phyloP scores from a whole-genome alignment of 2,888 invertebrate species.

The Diaperis boleti region DNA sequence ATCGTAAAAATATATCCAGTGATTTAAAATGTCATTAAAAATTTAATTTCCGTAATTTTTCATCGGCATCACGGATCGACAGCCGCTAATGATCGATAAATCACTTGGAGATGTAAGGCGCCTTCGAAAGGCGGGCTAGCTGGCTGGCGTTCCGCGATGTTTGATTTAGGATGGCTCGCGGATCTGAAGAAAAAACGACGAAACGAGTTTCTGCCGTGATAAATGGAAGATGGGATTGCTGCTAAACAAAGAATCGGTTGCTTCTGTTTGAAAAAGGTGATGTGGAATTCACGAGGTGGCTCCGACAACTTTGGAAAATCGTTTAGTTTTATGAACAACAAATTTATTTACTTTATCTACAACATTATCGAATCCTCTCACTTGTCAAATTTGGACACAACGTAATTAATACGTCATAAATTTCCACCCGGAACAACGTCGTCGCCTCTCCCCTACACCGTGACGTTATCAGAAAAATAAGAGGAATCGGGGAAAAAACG shows the following conservation, averaged over 20 bases:
- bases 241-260: too few relatives aligned
- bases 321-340: too few relatives aligned
- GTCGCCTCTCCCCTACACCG: conserved; percentile 43
- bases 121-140: background rate
- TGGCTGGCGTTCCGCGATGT: background rate
- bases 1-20: conserved; percentile 29
- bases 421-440: too few relatives aligned
- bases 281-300: too few relatives aligned
- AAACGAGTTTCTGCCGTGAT: background rate
- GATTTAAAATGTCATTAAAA: conserved; percentile 37
- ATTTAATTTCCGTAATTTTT: conserved; percentile 8
- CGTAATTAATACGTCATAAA: too few relatives aligned
- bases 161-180: conserved; percentile 1
- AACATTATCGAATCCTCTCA: too few relatives aligned
- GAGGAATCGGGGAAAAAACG: conserved; percentile 43
- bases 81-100: conserved; percentile 19
- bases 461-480: conserved; percentile 44
- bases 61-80: conserved; percentile 7
- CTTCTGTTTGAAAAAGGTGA: too few relatives aligned
- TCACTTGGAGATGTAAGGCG: conserved; percentile 1
- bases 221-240: too few relatives aligned
- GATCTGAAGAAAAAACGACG: background rate
- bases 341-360: too few relatives aligned
- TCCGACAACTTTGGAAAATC: too few relatives aligned
- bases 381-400: too few relatives aligned